phyloP scores from a whole-genome alignment of 1,140 invertebrate species.

The Teleogryllus occipitalis region DNA sequence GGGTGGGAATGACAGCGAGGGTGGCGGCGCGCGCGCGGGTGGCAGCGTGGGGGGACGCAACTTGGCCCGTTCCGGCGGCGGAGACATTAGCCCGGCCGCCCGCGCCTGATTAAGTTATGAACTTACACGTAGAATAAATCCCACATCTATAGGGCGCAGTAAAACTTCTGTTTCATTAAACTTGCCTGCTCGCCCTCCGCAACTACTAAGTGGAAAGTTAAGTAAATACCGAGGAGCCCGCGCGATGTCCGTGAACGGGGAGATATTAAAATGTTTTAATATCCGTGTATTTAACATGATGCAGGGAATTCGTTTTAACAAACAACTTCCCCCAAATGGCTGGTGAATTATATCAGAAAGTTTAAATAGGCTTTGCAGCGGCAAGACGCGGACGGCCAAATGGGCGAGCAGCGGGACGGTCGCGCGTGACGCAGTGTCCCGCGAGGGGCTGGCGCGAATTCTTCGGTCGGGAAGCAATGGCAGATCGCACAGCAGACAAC shows the following conservation, averaged over 20 bases:
- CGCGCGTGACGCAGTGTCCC: not conserved
- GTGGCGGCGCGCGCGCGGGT: no score
- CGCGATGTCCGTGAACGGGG: not conserved
- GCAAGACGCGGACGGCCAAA: not conserved
- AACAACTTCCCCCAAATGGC: not conserved
- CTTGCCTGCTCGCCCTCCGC: not conserved
- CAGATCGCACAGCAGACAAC: no score
- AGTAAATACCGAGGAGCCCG: not conserved
- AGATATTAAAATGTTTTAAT: constrained; percentile 6
- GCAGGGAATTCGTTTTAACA: not conserved
- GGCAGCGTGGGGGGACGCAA: not conserved
- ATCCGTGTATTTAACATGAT: constrained; percentile 1
- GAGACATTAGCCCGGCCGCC: not conserved
- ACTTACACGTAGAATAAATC: constrained; percentile 1
- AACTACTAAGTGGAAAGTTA: not conserved
- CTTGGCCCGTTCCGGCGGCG: not conserved
- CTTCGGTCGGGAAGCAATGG: no score
- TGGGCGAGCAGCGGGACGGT: no score
- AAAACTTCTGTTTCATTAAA: constrained; percentile 2
- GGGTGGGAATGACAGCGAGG: not conserved
- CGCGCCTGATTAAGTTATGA: not conserved
- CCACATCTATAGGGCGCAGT: not conserved
- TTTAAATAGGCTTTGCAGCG: not conserved
- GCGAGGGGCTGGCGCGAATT: not conserved
- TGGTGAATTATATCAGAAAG: constrained; percentile 1